These are phyloP conservation scores for Phrynosoma blainvillii DNA, from an alignment of 2,113 vertebrate genomes.

Conservation along the genomic window DNA sequence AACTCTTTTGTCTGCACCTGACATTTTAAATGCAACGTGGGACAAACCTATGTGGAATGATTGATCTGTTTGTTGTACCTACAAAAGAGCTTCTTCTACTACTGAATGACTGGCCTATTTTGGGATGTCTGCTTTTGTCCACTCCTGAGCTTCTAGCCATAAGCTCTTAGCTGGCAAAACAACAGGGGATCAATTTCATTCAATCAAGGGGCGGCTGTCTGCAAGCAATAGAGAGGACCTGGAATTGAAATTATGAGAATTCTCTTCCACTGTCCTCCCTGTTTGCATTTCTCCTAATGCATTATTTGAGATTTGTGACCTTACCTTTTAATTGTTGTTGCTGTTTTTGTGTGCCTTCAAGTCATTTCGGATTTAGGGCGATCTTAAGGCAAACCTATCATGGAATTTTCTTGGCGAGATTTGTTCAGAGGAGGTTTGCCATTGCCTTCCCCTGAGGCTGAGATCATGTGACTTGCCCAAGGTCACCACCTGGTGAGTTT, in stretches of 20 bases:
- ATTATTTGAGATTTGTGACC: background rate
- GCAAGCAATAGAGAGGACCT: background rate
- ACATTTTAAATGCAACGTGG: conserved; percentile 6
- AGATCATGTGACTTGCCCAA: no score
- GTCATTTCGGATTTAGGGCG: no score
- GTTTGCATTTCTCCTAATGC: background rate
- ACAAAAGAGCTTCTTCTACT: background rate
- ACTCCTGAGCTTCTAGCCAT: background rate
- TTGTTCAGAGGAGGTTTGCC: no score
- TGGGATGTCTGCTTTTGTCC: background rate
- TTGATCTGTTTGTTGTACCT: conserved; percentile 20
- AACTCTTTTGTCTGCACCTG: background rate
- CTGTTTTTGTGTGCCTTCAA: no score
- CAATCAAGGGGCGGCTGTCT: background rate
- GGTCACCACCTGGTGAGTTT: no score
- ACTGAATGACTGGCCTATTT: conserved; percentile 14
- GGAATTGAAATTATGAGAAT: background rate
- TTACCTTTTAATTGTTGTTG: no score
- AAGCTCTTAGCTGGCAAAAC: background rate
- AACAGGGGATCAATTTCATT: background rate
- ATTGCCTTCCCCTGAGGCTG: no score
- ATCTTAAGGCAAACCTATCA: no score
- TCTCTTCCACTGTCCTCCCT: background rate
- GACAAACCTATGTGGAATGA: conserved; percentile 12
- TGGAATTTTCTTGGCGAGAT: no score